These are phyloP conservation scores for Leucosticte australis DNA, from an alignment of 2,113 vertebrate species.

Conservation along the genomic window DNA sequence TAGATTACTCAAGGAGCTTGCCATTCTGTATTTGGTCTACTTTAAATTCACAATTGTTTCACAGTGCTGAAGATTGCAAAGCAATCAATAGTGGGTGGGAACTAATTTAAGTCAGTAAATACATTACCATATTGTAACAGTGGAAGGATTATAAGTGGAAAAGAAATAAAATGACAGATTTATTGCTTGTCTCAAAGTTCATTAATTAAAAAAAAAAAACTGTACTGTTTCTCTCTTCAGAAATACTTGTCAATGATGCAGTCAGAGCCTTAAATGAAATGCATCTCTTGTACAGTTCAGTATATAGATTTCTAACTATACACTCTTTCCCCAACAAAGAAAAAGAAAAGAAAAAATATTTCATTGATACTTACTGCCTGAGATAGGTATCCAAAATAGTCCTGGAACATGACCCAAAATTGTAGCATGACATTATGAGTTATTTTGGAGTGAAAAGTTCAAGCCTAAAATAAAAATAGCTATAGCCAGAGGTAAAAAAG, in stretches of 20 bases:
- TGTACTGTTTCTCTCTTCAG: background rate
- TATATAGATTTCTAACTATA: background rate
- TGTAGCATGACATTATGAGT: background rate
- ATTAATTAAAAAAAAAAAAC: background rate
- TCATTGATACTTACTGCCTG: background rate
- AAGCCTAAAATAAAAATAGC: background rate
- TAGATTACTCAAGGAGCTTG: background rate
- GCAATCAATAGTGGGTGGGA: background rate
- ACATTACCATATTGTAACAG: background rate
- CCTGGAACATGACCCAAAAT: background rate
- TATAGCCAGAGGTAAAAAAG: background rate
- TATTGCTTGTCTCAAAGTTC: background rate
- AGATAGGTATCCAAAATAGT: background rate
- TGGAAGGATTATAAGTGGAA: background rate
- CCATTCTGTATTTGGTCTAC: background rate
- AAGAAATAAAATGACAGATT: background rate
- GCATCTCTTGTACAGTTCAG: fast-evolving
- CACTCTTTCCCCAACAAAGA: fast-evolving
- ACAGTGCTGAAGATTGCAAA: background rate
- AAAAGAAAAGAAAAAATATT: background rate
- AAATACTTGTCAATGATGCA: background rate
- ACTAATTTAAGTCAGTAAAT: background rate
- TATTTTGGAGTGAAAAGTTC: background rate
- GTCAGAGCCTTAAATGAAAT: background rate
- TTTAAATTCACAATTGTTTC: background rate